Base-by-base conservation (phyloP, 2,888 invertebrate species). In the Idaea dimidiata region DNA sequence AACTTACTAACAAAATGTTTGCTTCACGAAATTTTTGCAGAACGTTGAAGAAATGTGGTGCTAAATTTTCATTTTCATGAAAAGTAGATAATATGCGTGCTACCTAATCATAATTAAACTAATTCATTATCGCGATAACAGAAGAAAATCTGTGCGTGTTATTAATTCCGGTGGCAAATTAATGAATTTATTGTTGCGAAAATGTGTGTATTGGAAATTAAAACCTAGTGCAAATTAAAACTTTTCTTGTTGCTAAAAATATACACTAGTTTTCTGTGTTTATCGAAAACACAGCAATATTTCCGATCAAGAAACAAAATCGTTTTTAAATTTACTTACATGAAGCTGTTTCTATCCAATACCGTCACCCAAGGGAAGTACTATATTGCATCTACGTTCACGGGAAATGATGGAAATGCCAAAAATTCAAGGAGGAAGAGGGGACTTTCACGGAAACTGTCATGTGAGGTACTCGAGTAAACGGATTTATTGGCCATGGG, bases 401-500 rank as follows among this genome's bases (percentile, higher is more conserved):
- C 62, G 59, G 66, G 66, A 64, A 60, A 64, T 66, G 55, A 66
- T 61, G 62, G 57, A 56, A 58, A 64, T 62, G 62, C 54, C 31
- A 58, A 58, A 63, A 59, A 64, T 66, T 64, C 59, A 62, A 60
- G 24, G 32, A 58, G n/a, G 43, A 43, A 54, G 32, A 32, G 31
- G 59, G 60, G 17, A 56, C 14, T 63, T 60, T 59, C 1, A 43
- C 43, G 43, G 43, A 43, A 14, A 43, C 10, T 43, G 43, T 43
- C 43, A 43, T 43, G 43, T 14, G 43, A 43, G 43, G 8, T 10
- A 43, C 43, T 43, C 10, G 43, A 0, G 43, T 43, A 43, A 43
- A 8, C 43, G 43, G 43, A 43, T 43, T 43, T 43, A 43, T 43
- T 43, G 43, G 8, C 43, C 43, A 43, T 43, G 43, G 14, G 8